Evolutionary conservation across 2,888 invertebrate genomes (phyloP).

Genomic region (Drosophila acutilabella): DNA sequence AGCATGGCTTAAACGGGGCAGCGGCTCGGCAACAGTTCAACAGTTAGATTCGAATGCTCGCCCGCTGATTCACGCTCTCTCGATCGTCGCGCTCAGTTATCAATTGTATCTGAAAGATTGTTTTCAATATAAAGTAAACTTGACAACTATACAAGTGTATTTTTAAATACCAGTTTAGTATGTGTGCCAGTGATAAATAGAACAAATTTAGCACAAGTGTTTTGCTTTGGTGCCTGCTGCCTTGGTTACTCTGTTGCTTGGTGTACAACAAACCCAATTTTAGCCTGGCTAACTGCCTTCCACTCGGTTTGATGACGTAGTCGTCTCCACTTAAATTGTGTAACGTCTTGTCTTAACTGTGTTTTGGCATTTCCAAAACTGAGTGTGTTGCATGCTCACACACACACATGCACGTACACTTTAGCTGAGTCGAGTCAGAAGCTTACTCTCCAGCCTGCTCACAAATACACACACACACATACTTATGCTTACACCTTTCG

Average conservation of each 20-base stretch:
- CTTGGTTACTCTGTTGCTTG: conserved; percentile 64
- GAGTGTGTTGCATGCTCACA: conserved; percentile 48
- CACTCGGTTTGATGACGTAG: conserved; percentile 69
- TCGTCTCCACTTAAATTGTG: conserved; percentile 62
- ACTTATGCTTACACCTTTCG: conserved; percentile 41
- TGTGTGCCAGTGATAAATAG: conserved; percentile 44
- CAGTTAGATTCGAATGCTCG: conserved; percentile 56
- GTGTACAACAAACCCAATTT: conserved; percentile 41
- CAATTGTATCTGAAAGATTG: conserved; percentile 30
- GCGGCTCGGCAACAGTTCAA: conserved; percentile 60
- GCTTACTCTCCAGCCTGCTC: conserved; percentile 54
- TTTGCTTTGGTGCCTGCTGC: conserved; percentile 54
- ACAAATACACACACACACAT: conserved; percentile 28
- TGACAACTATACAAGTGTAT: background rate
- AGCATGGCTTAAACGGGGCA: conserved; percentile 73
- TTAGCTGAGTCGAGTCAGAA: conserved; percentile 17
- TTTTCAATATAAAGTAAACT: conserved; percentile 26
- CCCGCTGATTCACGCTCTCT: conserved; percentile 23
- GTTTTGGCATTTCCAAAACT: conserved; percentile 76
- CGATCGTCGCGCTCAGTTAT: conserved; percentile 33
- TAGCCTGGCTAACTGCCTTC: conserved; percentile 47
- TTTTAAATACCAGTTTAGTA: conserved; percentile 4
- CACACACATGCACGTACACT: conserved; percentile 20
- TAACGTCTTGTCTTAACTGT: conserved; percentile 77
- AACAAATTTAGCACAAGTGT: conserved; percentile 56